Percentiles rank a stretch among this genome's conserved stretches.
Conservation (phyloP, 2,888 invertebrate genomes). For the Acleris cristana region DNA sequence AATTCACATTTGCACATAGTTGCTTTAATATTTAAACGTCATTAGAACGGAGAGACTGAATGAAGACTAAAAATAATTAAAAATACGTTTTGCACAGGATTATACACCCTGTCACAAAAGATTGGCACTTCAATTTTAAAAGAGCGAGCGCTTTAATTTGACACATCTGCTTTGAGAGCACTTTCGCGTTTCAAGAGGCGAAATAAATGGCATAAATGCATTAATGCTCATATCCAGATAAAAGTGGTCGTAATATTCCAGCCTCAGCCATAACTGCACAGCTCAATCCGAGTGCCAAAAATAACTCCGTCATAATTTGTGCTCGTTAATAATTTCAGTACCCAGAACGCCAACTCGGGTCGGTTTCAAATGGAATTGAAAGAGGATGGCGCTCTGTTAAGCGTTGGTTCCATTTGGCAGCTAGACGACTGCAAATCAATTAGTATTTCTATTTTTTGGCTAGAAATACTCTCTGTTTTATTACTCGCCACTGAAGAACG, state of each 20-base stretch:
- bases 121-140: no score
- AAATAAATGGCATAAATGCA: constrained; percentile 1
- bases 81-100: no score
- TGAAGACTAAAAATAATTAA: no score
- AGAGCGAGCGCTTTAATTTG: no score
- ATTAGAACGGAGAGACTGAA: no score
- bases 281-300: constrained; percentile 20
- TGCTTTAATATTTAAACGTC: no score
- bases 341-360: no score
- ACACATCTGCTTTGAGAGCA: background rate
- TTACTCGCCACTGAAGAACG: background rate
- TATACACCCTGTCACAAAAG: no score
- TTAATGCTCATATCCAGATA: constrained; percentile 2
- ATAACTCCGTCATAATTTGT: constrained; percentile 27
- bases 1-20: no score
- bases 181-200: background rate
- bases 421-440: constrained; percentile 17
- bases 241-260: constrained; percentile 16
- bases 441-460: constrained; percentile 10
- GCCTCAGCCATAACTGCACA: constrained; percentile 2
- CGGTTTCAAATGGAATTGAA: no score
- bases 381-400: background rate
- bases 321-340: constrained; percentile 3
- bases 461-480: background rate
- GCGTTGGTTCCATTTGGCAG: constrained; percentile 13